Base-by-base conservation (phyloP, 1,140 invertebrate species). In the Probaryconus sp. region DNA sequence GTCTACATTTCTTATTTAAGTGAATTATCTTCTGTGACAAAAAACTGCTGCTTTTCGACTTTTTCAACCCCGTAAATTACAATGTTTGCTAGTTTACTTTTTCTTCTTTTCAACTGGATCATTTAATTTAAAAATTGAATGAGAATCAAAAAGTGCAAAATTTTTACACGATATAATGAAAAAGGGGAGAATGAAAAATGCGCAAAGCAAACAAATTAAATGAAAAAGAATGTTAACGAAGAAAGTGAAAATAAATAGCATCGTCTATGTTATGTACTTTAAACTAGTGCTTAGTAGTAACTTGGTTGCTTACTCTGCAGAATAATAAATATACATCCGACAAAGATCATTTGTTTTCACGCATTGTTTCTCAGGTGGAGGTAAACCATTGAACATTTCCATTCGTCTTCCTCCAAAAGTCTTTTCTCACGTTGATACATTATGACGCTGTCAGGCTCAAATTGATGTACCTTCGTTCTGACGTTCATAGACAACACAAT, bases 321-420 rank as follows among this genome's bases (percentile, higher is more conserved):
- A 71, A 79, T 79, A 82, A 82, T 81, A 83, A 83, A 82, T 83
- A 81, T 74, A 80, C 77, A 78, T 79, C 76, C 73, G 20, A 45
- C 60, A 56, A 75, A 77, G 53, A 81, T 74, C 81, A 81, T 84
- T 84, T 84, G 79, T 84, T 83, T 83, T 45, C 71, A 58, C 37
- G 72, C 71, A 78, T 81, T 76, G 79, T 81, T 81, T 79, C 78
- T 74, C 70, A 74, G 64, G 68, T 18, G 53, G 67, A 80, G 67
- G 61, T 68, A 68, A 74, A 74, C 70, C 70, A 74, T 67, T 65
- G 68, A 64, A 26, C 58, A 56, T 65, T 51, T 78, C 74, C 74
- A 83, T 83, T 69, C 72, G 76, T 82, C 82, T 83, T 83, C 48
- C 48, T 71, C 47, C 5, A 3, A 5, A n/a, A 76, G 73, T 79